Percentiles rank a stretch among this genome's conserved stretches.
Evolutionary conservation across 1,140 invertebrate species (phyloP).

Genomic region (Triops longicaudatus): DNA sequence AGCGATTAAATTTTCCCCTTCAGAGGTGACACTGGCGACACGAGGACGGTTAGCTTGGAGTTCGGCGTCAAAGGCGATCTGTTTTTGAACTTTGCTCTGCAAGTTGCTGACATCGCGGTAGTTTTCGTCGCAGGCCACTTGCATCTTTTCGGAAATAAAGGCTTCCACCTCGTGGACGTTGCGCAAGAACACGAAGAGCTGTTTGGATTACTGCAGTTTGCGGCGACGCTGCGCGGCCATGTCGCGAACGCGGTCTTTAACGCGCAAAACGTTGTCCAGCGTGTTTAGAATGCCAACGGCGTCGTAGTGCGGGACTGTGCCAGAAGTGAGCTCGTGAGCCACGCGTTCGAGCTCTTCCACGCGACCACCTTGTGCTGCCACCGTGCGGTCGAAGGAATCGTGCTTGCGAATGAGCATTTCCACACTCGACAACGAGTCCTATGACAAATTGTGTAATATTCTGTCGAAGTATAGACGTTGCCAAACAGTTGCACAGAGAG

Average conservation of each 20-base stretch:
- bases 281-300: constrained; percentile 51
- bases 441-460: constrained; percentile 17
- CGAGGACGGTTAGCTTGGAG: constrained; percentile 80
- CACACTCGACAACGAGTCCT: constrained; percentile 59
- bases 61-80: constrained; percentile 91
- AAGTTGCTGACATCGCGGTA: constrained; percentile 88
- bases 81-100: constrained; percentile 94
- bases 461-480: too few species aligned
- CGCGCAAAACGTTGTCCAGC: constrained; percentile 50
- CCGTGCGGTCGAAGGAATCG: constrained; percentile 76
- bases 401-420: constrained; percentile 80
- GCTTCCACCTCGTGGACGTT: constrained; percentile 77
- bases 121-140: constrained; percentile 82
- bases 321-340: constrained; percentile 52
- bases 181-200: constrained; percentile 75
- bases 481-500: too few species aligned
- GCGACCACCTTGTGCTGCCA: constrained; percentile 66
- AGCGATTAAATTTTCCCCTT: constrained; percentile 76
- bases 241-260: constrained; percentile 55
- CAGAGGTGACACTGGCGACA: constrained; percentile 67
- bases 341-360: constrained; percentile 68
- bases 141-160: constrained; percentile 88
- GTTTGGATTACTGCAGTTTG: constrained; percentile 64
- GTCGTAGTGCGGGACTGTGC: constrained; percentile 51
- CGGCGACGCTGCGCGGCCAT: constrained; percentile 52